phyloP scores from a whole-genome alignment of 1,140 invertebrate species.

The Lepeophtheirus salmonis region DNA sequence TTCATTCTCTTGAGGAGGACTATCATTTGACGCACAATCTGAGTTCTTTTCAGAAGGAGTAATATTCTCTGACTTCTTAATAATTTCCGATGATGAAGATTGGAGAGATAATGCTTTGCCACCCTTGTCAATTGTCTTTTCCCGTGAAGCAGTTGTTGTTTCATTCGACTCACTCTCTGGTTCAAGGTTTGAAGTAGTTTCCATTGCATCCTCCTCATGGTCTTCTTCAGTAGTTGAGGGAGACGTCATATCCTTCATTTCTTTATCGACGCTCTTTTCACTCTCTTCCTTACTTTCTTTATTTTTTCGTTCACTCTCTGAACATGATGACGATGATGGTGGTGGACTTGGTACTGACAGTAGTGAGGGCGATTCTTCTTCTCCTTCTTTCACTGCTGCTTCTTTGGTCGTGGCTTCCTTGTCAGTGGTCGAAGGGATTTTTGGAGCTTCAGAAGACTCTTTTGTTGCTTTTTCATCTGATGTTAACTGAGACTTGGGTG shows the following conservation, averaged over 20 bases:
- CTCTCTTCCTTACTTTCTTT: no score
- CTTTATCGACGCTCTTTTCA: no score
- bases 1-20: background rate
- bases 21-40: background rate
- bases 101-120: no score
- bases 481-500: slow-evolving; percentile 21
- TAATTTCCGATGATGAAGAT: no score
- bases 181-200: no score
- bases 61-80: background rate
- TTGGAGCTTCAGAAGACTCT: no score
- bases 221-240: slow-evolving; percentile 8
- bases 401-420: slow-evolving; percentile 21
- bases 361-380: background rate
- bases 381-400: slow-evolving; percentile 8
- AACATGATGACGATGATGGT: no score
- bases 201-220: no score
- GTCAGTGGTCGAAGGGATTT: slow-evolving; percentile 7
- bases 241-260: no score
- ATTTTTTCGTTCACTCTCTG: no score
- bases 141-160: slow-evolving; percentile 4
- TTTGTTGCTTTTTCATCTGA: no score
- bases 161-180: no score
- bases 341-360: background rate
- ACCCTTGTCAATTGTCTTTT: background rate
- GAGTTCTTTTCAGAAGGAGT: background rate